phyloP scores from a whole-genome alignment of 2,888 invertebrate species.

The Chloroclystis v-ata region DNA sequence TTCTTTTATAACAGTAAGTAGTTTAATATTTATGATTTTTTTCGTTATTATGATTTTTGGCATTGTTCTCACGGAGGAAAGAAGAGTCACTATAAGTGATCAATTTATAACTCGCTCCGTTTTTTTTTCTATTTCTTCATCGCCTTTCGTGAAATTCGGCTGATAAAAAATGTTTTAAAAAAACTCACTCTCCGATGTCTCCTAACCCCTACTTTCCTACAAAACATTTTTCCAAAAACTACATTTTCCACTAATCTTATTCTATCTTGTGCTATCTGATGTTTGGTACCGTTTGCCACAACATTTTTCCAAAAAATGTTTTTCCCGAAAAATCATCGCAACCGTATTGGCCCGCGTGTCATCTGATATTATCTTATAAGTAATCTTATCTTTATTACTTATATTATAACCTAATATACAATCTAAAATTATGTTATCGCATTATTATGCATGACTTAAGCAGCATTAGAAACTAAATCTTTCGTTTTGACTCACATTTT shows the following conservation, averaged over 20 bases:
- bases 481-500: slow-evolving; percentile 72
- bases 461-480: slow-evolving; percentile 54
- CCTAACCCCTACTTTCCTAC: slow-evolving; percentile 54
- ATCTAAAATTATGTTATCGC: slow-evolving; percentile 58
- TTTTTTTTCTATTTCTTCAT: slow-evolving; percentile 34
- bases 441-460: slow-evolving; percentile 58
- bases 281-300: slow-evolving; percentile 46
- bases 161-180: slow-evolving; percentile 58
- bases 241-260: slow-evolving; percentile 64
- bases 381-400: slow-evolving; percentile 32
- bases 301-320: slow-evolving; percentile 34
- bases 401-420: slow-evolving; percentile 49
- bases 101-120: slow-evolving; percentile 31
- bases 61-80: slow-evolving; percentile 53
- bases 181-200: slow-evolving; percentile 63
- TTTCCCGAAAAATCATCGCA: slow-evolving; percentile 43
- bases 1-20: slow-evolving; percentile 71
- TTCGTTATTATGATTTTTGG: slow-evolving; percentile 62
- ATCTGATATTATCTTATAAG: slow-evolving; percentile 47
- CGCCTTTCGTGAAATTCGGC: slow-evolving; percentile 39
- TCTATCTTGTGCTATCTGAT: slow-evolving; percentile 61
- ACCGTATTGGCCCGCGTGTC: slow-evolving; percentile 72
- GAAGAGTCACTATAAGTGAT: slow-evolving; percentile 39
- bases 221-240: slow-evolving; percentile 77
- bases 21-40: slow-evolving; percentile 43